Conservation (phyloP, 2,113 vertebrate genomes). For the Callipepla californica region DNA sequence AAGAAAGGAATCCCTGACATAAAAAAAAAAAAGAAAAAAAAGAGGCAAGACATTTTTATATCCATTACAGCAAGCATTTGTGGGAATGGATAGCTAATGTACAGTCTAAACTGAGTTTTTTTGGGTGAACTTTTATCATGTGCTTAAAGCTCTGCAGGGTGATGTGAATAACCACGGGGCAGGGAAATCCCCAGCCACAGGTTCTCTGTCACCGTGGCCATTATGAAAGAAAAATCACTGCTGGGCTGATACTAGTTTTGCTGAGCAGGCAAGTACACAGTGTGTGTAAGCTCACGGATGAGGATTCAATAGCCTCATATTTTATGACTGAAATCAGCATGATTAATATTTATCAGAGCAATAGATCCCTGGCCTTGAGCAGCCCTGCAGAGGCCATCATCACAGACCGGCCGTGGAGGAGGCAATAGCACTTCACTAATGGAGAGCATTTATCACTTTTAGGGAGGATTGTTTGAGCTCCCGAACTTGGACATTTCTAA, state of each 20-base stretch:
- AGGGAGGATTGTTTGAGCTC: neutral
- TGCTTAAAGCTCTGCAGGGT: neutral
- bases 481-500: neutral
- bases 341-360: neutral
- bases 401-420: neutral
- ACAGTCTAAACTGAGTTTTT: neutral
- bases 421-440: neutral
- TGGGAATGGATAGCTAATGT: neutral
- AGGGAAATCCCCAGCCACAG: rapidly evolving
- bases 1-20: constrained; percentile 7
- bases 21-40: neutral
- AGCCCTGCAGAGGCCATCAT: neutral
- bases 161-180: neutral
- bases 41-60: neutral
- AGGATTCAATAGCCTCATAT: neutral
- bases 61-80: neutral
- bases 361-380: neutral
- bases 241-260: neutral
- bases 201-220: neutral
- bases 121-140: neutral
- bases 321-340: neutral
- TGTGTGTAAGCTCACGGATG: neutral
- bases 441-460: neutral
- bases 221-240: neutral
- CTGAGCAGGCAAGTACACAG: neutral